Conservation (phyloP, 1,140 invertebrate genomes). For the Pomacea maculata region DNA sequence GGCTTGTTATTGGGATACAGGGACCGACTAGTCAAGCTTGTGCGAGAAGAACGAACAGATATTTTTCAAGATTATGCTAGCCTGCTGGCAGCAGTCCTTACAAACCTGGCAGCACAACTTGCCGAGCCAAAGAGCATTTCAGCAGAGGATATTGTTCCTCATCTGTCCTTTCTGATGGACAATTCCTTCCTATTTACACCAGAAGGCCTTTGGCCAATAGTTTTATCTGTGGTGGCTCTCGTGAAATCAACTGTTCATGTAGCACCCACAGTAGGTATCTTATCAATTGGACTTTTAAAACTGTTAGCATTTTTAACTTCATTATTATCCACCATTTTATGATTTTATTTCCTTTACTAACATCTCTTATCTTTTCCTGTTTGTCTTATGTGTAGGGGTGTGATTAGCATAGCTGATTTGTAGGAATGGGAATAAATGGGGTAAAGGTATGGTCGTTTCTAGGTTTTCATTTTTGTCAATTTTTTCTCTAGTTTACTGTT, state of each 20-base stretch:
- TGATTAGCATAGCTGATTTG: too few relatives aligned
- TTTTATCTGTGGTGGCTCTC: constrained; percentile 31
- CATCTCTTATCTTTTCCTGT: neutral
- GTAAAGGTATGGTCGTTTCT: too few relatives aligned
- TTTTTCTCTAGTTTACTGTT: too few relatives aligned
- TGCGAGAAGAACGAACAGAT: constrained; percentile 32
- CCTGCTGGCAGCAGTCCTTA: constrained; percentile 24
- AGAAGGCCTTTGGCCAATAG: constrained; percentile 32
- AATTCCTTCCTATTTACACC: constrained; percentile 37
- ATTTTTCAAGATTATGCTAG: constrained; percentile 38
- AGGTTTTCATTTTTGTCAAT: too few relatives aligned
- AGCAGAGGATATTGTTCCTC: constrained; percentile 31
- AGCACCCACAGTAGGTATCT: constrained; percentile 36
- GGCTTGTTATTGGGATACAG: constrained; percentile 31
- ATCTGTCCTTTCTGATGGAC: constrained; percentile 44
- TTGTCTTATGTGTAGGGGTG: too few relatives aligned
- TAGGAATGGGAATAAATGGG: too few relatives aligned
- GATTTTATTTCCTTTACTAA: neutral
- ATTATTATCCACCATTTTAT: neutral
- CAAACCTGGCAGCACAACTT: constrained; percentile 5
- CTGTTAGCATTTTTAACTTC: neutral
- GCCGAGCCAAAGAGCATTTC: neutral
- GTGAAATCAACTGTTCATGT: constrained; percentile 31
- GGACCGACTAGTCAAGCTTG: constrained; percentile 25
- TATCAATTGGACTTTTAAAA: neutral